Evolutionary conservation across 1,140 invertebrate genomes (phyloP), one percentile per base, ranked within the genome.

Genomic region (Andrena cerasifolii): DNA sequence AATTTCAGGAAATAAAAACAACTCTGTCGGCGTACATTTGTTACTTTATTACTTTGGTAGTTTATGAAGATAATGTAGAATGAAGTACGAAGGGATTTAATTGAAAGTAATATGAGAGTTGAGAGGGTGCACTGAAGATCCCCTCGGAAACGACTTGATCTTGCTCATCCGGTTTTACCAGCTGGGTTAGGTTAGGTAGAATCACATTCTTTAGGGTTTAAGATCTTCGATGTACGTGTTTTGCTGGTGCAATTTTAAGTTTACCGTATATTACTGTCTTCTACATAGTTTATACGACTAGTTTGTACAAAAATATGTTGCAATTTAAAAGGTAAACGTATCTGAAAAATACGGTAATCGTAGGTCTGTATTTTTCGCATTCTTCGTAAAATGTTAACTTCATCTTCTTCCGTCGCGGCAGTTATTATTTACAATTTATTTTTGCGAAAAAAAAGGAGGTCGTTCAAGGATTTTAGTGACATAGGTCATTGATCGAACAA

Each of bases 121-220:
- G 28, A 26, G 21, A 18, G 16, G 16, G 6, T 12, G 6, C 43
- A 45, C 26, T 31, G 12, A 28, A 49, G 14, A 62, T 45, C 18
- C 4, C 31, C 12, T 4, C 45, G 45, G 24, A 72, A 66, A 73
- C 65, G 66, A 28, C 49, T 49, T 43, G 49, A 73, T 53, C 73
- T 72, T 80, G 82, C 10, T 68, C 66, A 54, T 81, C 70, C 59
- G 70, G 70, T 85, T 85, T 54, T 78, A 12, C 40, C 26, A 33
- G 58, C 53, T 77, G 12, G 16, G 68, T 59, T 31, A n/a, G 47
- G 33, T 43, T 53, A 65, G 24, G 12, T 58, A 47, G 21, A 36
- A 54, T 65, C 36, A 12, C 36, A 26, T 76, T 67, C 53, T 36
- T 47, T 26, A 8, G 12, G 26, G 47, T n/a, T 40, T 18, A 62